phyloP scores from a whole-genome alignment of 2,113 vertebrate species.

The Saiga tatarica region DNA sequence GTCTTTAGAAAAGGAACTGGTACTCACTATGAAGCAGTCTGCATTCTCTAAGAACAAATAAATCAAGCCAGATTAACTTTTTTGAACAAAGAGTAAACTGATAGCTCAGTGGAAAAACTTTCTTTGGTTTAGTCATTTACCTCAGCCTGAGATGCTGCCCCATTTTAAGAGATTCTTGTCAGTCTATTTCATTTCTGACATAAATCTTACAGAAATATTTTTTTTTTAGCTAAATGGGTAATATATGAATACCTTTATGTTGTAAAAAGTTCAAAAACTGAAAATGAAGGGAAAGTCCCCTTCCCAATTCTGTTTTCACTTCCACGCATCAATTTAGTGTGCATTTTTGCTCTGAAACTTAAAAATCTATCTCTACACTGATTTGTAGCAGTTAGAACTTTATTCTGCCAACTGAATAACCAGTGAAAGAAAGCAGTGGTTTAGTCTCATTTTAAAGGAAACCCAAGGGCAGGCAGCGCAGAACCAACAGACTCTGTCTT shows the following conservation, averaged over 20 bases:
- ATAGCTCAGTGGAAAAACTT: neutral
- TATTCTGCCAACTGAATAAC: neutral
- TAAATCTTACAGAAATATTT: neutral
- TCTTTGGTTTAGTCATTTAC: neutral
- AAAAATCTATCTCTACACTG: neutral
- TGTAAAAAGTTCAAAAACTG: neutral
- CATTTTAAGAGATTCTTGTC: neutral
- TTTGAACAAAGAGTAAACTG: neutral
- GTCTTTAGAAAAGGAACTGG: neutral
- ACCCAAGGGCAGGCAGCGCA: neutral
- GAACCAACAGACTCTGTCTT: neutral
- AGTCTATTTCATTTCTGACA: neutral
- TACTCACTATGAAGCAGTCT: neutral
- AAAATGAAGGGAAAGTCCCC: neutral
- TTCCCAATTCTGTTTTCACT: neutral
- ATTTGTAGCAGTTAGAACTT: neutral
- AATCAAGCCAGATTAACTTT: neutral
- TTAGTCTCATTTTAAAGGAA: neutral
- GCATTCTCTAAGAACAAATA: neutral
- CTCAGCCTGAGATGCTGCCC: neutral
- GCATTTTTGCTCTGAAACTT: neutral
- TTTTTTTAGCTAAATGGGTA: neutral
- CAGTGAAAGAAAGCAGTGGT: neutral
- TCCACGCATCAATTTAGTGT: neutral
- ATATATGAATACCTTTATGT: neutral